These are phyloP conservation scores for Paratrypauchen microcephalus DNA, from an alignment of 2,797 vertebrate species.

Conservation along the genomic window DNA sequence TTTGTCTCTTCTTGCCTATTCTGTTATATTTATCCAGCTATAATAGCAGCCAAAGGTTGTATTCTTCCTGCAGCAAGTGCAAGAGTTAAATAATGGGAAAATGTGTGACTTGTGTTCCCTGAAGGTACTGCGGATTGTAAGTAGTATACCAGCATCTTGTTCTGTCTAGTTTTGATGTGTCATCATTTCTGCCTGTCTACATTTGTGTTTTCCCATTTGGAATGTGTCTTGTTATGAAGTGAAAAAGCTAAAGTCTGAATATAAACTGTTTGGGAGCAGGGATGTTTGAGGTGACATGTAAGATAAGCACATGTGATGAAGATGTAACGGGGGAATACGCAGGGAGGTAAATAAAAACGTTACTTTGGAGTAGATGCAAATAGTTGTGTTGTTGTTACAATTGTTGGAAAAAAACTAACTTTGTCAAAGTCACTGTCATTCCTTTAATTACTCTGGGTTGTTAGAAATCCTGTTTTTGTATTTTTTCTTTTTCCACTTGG, in stretches of 20 bases:
- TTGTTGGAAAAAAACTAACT: too few relatives aligned
- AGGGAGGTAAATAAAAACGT: conserved; percentile 10
- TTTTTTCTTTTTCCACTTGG: too few relatives aligned
- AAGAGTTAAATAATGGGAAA: conserved; percentile 45
- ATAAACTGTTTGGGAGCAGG: conserved; percentile 5
- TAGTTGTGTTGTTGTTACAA: neutral
- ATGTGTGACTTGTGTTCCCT: conserved; percentile 27
- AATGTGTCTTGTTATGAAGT: conserved; percentile 1
- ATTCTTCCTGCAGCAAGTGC: conserved; percentile 18
- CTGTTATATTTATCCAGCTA: conserved; percentile 8
- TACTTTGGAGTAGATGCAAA: conserved; percentile 4
- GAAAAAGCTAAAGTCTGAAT: neutral
- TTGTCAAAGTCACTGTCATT: too few relatives aligned
- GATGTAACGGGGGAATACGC: conserved; percentile 5
- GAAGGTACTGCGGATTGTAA: conserved; percentile 26
- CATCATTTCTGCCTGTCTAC: conserved; percentile 20
- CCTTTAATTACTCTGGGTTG: neutral
- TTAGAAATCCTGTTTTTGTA: neutral
- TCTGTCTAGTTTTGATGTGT: conserved; percentile 36
- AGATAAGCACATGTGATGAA: conserved; percentile 13
- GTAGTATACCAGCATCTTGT: conserved; percentile 19
- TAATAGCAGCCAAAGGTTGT: neutral
- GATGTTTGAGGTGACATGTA: conserved; percentile 17
- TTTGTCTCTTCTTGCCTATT: neutral
- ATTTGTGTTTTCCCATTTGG: conserved; percentile 22